phyloP scores from a whole-genome alignment of 2,113 vertebrate genomes.

The Cyphomyrus plagiostoma region DNA sequence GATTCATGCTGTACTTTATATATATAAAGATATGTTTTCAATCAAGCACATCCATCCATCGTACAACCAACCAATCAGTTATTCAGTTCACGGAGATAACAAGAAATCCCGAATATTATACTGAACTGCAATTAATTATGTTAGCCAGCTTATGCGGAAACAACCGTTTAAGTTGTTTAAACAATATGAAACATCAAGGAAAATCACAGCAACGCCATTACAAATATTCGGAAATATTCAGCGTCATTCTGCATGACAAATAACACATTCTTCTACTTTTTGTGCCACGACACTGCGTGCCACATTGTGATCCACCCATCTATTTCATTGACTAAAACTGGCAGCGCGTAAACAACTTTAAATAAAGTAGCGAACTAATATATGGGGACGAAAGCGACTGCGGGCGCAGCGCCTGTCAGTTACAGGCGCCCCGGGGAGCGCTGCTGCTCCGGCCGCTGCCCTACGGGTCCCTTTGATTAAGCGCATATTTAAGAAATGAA shows the following conservation, averaged over 20 bases:
- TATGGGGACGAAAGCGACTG: neutral
- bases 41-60: neutral
- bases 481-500: neutral
- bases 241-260: neutral
- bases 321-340: neutral
- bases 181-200: neutral
- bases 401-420: neutral
- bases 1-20: neutral
- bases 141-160: neutral
- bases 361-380: neutral
- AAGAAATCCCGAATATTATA: neutral
- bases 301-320: neutral
- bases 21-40: neutral
- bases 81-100: neutral
- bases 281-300: neutral
- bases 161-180: neutral
- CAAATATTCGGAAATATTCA: neutral
- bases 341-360: neutral
- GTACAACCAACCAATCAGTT: neutral
- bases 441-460: neutral
- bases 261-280: neutral
- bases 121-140: neutral
- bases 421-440: neutral
- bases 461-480: neutral
- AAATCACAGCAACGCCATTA: neutral